phyloP scores from a whole-genome alignment of 2,888 invertebrate species.

The Idaea dimidiata region DNA sequence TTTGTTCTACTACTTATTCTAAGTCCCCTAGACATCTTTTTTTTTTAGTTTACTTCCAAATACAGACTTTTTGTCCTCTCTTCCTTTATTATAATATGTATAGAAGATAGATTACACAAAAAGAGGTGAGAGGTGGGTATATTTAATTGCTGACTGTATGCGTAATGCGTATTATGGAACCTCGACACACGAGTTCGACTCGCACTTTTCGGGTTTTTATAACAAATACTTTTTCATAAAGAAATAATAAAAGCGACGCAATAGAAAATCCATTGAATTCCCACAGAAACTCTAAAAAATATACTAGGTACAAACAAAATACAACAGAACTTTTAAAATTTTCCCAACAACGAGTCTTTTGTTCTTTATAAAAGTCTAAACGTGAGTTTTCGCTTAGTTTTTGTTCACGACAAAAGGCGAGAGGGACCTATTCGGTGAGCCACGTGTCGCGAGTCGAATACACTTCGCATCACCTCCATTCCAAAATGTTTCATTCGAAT shows the following conservation, averaged over 20 bases:
- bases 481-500: neutral
- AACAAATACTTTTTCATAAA: neutral
- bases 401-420: conserved; percentile 63
- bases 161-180: no score
- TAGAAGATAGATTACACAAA: no score
- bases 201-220: no score
- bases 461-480: neutral
- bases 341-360: conserved; percentile 62
- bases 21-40: no score
- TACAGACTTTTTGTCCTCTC: no score
- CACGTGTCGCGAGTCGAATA: conserved; percentile 52
- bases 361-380: conserved; percentile 59
- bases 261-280: neutral
- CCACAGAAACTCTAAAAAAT: conserved; percentile 38
- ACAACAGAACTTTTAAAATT: conserved; percentile 44
- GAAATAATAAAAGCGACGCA: neutral
- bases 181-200: no score
- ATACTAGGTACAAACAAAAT: conserved; percentile 43
- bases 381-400: conserved; percentile 70
- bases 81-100: no score
- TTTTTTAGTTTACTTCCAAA: no score
- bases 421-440: conserved; percentile 35
- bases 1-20: no score
- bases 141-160: no score
- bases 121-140: no score